Evolutionary conservation across 2,888 invertebrate genomes (phyloP).

Genomic region (Drosophila testacea): DNA sequence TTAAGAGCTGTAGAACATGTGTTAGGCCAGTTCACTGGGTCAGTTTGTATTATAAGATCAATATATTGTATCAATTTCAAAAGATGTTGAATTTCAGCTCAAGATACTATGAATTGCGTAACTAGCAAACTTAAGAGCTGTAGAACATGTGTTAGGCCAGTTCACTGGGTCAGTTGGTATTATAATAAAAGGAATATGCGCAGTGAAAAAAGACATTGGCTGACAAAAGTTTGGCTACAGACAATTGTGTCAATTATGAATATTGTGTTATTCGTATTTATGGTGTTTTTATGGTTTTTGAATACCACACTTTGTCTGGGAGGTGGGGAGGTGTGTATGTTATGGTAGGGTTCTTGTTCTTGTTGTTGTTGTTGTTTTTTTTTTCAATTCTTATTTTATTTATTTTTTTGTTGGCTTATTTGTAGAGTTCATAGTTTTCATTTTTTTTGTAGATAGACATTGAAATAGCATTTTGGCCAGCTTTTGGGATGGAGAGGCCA

Average conservation of each 20-base stretch:
- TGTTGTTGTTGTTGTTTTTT: not conserved
- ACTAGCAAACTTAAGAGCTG: not conserved
- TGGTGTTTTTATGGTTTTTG: constrained; percentile 24
- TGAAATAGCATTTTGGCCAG: constrained; percentile 65
- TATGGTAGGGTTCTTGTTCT: constrained; percentile 11
- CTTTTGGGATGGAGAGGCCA: constrained; percentile 12
- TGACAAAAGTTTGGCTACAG: constrained; percentile 10
- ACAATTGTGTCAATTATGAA: constrained; percentile 25
- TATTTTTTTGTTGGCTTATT: constrained; percentile 28
- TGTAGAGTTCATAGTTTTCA: constrained; percentile 24
- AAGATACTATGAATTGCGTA: not conserved
- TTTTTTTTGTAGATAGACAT: constrained; percentile 63
- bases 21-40: not conserved
- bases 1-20: not conserved
- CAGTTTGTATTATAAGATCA: not conserved
- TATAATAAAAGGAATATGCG: not conserved
- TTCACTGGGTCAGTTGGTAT: not conserved
- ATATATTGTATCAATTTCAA: not conserved
- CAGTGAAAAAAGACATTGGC: not conserved
- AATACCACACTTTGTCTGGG: constrained; percentile 12
- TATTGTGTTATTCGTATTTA: constrained; percentile 22
- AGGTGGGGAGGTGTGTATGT: constrained; percentile 22
- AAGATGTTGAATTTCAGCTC: not conserved
- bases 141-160: not conserved
- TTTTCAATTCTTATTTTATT: constrained; percentile 2